Evolutionary conservation across 2,113 vertebrate species (phyloP), one percentile per base, ranked within the genome.

Genomic region (Melanostigma gelatinosum): DNA sequence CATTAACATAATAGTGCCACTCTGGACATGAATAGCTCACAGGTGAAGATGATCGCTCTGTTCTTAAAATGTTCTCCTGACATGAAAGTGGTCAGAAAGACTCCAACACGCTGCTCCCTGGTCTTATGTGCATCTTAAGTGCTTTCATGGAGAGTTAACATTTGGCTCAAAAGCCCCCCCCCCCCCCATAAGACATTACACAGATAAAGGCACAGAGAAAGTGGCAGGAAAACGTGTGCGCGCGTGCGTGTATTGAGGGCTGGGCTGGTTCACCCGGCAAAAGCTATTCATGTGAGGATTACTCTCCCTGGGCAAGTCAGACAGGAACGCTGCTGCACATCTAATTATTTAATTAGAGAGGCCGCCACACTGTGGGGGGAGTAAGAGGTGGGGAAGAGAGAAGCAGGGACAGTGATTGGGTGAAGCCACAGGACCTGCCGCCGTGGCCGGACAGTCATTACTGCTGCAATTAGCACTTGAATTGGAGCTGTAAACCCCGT

Each of bases 281-380:
- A 97, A 97, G 96, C 97, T 97, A 98, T 99, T 98, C 98, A 96
- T 98, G 96, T 95, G 96, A 97, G 97, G 97, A 99, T 98, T 98
- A 98, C 97, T 96, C 95, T 96, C 94, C 95, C 96, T 93, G 96
- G 96, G 96, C 95, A 94, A 97, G 97, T 97, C 96, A 97, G 97
- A 96, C 94, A 91, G 95, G 94, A 96, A 97, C 96, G 94, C 95
- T 95, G 93, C 96, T 94, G 96, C 95, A 97, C 98, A 99, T 99
- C 97, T 97, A 96, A 97, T 99, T 97, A 98, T 98, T 99, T 97
- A 98, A 98, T 99, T 98, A 99, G 95, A 95, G 95, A 78, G 87
- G 93, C 95, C 93, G 94, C 95, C 96, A 95, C 96, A 94, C 95
- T 93, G 95, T 92, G 77, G 69, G 87, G 75, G 58, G 50, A 24